Base-by-base conservation (phyloP, 1,140 invertebrate genomes). In the Eubasilissa regina region DNA sequence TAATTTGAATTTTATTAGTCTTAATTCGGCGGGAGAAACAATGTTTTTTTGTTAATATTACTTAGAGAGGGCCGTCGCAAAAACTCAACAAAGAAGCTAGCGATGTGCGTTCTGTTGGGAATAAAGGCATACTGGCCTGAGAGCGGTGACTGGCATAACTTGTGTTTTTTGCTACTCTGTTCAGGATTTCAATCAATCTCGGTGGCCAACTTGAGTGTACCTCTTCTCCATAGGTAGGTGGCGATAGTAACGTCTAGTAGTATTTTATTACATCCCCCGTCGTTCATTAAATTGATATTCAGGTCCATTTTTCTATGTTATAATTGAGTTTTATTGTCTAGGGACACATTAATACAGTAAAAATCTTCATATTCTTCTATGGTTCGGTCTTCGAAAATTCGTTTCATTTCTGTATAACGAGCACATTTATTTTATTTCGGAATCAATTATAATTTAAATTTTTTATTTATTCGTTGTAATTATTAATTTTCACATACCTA, bases 181-280 rank as follows among this genome's bases (percentile, higher is more conserved):
- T 62, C 51, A n/a, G 77, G 51, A 78, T 78, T 78, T 78, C 77
- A 73, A 78, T 78, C 77, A 78, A 73, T 60, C 77, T 74, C 25
- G 15, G 35, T 55, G 62, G 76, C 19, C 43, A 64, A 15, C 68
- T 53, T 51, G 66, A 48, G 75, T 73, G 43, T 73, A 66, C 53
- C 45, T 44, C 75, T 53, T 44, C 55, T 75, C 43, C 74, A 4
- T 58, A n/a, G 74, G 55, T 64, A 75, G 74, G 55, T 47, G 62
- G 47, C 44, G 58, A 75, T 75, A 12, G 53, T 58, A 35, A 55
- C 44, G 17, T 43, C 55, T 45, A 44, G n/a, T 51, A 17, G 74
- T 75, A 62, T 44, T 64, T 75, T 64, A 60, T 21, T 64, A n/a
- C 51, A 74, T 51, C 72, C 72, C 55, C 72, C 66, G 66, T 51